Evolutionary conservation across 2,113 vertebrate species (phyloP).

Genomic region (Oncorhynchus mykiss): DNA sequence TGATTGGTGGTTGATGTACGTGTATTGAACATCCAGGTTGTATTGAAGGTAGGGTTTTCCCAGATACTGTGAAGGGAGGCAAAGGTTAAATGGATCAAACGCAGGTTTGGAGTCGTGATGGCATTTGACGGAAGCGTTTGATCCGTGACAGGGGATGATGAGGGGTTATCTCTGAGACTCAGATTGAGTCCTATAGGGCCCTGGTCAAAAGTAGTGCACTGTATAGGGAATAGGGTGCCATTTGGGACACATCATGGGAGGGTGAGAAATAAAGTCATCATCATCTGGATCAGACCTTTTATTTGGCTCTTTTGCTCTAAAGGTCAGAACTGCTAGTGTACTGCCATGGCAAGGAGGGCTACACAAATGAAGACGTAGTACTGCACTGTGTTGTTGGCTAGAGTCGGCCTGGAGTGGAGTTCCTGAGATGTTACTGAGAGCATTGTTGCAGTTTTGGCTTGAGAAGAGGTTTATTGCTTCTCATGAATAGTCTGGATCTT

Average conservation of each 20-base stretch:
- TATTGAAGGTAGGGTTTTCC: constrained; percentile 2
- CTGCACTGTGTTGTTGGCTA: too few relatives aligned
- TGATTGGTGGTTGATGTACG: not conserved
- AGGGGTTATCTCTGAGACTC: constrained; percentile 25
- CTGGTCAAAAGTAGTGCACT: too few relatives aligned
- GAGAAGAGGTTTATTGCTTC: too few relatives aligned
- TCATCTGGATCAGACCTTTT: constrained; percentile 19
- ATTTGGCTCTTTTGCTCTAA: constrained; percentile 17
- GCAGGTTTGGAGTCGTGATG: constrained; percentile 23
- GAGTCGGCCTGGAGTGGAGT: too few relatives aligned
- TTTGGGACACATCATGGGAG: not conserved
- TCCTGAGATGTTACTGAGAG: too few relatives aligned
- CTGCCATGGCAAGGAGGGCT: constrained; percentile 2
- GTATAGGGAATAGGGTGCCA: too few relatives aligned
- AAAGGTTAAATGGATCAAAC: constrained; percentile 38
- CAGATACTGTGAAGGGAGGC: not conserved
- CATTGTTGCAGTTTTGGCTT: too few relatives aligned
- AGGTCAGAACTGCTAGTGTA: constrained; percentile 36
- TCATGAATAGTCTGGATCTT: too few relatives aligned
- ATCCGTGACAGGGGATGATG: constrained; percentile 28
- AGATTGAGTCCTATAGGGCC: not conserved
- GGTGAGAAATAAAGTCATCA: constrained; percentile 28
- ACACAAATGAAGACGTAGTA: not conserved
- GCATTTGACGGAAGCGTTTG: constrained; percentile 43
- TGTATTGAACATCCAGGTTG: not conserved